These are phyloP conservation scores for Semicossyphus pulcher DNA, from an alignment of 2,113 vertebrate genomes.

Conservation along the genomic window DNA sequence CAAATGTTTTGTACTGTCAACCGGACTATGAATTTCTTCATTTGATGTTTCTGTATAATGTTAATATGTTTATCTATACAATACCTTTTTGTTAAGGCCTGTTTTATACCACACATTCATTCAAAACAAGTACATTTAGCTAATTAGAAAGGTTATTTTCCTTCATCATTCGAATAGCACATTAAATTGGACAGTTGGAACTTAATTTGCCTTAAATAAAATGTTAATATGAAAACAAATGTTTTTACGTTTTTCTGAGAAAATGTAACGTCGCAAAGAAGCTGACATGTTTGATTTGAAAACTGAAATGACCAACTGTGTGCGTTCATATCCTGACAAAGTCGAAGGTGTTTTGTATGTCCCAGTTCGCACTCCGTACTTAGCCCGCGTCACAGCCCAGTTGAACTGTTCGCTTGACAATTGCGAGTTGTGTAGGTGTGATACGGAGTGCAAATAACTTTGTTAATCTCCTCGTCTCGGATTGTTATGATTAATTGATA, in stretches of 20 bases:
- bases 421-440: too few relatives aligned
- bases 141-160: background rate
- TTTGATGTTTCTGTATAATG: slow-evolving; percentile 23
- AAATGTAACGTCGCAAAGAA: too few relatives aligned
- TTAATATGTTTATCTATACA: background rate
- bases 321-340: background rate
- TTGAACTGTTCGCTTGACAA: background rate
- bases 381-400: background rate
- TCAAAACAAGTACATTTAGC: background rate
- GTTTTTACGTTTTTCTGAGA: slow-evolving; percentile 7
- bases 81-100: background rate
- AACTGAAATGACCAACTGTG: background rate
- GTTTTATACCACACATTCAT: background rate
- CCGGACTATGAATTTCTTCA: slow-evolving; percentile 18
- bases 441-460: rapidly evolving
- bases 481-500: rapidly evolving
- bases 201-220: background rate
- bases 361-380: slow-evolving; percentile 17
- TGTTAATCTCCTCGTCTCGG: too few relatives aligned
- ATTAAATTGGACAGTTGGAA: background rate
- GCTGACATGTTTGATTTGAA: too few relatives aligned
- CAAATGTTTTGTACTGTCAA: background rate
- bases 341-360: slow-evolving; percentile 15
- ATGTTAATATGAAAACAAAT: background rate
- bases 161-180: background rate